These are phyloP conservation scores for Melanotaenia maccullochi DNA, from an alignment of 2,797 vertebrate species.

Conservation along the genomic window DNA sequence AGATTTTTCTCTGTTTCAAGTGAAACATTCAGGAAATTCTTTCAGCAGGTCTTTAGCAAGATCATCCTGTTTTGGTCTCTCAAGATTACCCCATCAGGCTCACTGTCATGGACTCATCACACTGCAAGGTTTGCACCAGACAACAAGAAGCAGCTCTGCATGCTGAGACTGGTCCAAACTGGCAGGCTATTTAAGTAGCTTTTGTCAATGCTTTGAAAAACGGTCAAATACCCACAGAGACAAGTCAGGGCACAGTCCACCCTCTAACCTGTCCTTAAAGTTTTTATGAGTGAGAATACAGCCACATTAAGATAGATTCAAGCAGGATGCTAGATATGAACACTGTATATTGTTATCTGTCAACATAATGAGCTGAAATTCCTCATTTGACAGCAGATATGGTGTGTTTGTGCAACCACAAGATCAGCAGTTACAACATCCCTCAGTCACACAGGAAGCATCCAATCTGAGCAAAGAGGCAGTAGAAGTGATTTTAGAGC, in stretches of 20 bases:
- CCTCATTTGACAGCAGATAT: constrained; percentile 17
- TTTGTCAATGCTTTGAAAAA: not conserved
- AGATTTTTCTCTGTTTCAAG: not conserved
- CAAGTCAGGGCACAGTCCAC: constrained; percentile 49
- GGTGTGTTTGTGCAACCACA: constrained; percentile 20
- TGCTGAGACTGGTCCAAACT: constrained; percentile 44
- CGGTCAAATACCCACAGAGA: constrained; percentile 14
- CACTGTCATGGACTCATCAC: constrained; percentile 3
- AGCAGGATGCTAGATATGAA: not conserved
- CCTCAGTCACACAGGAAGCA: constrained; percentile 60
- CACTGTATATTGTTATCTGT: not conserved
- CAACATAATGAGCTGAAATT: constrained; percentile 6
- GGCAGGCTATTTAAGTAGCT: constrained; percentile 11
- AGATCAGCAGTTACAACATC: constrained; percentile 49
- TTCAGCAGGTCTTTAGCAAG: constrained; percentile 40
- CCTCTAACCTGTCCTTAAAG: not conserved
- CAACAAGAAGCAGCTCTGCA: constrained; percentile 20
- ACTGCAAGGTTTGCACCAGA: not conserved
- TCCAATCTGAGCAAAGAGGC: constrained; percentile 25
- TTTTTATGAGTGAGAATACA: not conserved
- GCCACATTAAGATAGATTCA: not conserved
- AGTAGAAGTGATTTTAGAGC: constrained; percentile 26
- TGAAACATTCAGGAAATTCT: constrained; percentile 45
- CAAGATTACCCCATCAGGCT: constrained; percentile 13
- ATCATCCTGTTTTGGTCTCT: constrained; percentile 41